phyloP scores from a whole-genome alignment of 1,140 invertebrate genomes.

The Ptiloglossa arizonensis region DNA sequence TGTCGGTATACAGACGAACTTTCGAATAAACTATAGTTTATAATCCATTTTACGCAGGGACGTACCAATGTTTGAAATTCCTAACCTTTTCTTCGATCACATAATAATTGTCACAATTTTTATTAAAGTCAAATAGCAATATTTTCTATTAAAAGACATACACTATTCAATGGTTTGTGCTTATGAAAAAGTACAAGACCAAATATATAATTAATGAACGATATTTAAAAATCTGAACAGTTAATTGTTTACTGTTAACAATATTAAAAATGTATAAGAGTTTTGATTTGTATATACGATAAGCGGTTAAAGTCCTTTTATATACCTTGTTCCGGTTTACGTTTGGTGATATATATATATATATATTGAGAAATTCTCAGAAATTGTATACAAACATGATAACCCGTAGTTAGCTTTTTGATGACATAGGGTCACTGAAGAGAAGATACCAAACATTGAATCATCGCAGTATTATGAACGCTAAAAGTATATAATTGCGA shows the following conservation, averaged over 20 bases:
- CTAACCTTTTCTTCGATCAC: neutral
- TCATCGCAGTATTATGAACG: conserved; percentile 2
- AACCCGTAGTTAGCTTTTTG: conserved; percentile 7
- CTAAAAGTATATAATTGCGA: no score
- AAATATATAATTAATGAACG: no score
- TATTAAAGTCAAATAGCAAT: neutral
- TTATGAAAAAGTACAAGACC: no score
- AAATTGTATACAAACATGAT: conserved; percentile 22
- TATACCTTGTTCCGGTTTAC: neutral
- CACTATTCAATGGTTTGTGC: no score
- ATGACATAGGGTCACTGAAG: conserved; percentile 23
- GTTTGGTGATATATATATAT: neutral
- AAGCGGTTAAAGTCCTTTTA: neutral
- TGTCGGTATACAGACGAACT: neutral
- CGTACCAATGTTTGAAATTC: neutral
- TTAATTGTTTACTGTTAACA: no score
- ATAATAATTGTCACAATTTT: neutral
- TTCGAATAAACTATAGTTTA: conserved; percentile 6
- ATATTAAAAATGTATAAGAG: no score
- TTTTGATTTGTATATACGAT: no score
- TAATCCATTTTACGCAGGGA: neutral
- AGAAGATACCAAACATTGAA: conserved; percentile 32
- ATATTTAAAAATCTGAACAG: no score
- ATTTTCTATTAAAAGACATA: neutral
- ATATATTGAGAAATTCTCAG: neutral